phyloP scores from a whole-genome alignment of 2,888 invertebrate species.

The Drosophila picticornis region DNA sequence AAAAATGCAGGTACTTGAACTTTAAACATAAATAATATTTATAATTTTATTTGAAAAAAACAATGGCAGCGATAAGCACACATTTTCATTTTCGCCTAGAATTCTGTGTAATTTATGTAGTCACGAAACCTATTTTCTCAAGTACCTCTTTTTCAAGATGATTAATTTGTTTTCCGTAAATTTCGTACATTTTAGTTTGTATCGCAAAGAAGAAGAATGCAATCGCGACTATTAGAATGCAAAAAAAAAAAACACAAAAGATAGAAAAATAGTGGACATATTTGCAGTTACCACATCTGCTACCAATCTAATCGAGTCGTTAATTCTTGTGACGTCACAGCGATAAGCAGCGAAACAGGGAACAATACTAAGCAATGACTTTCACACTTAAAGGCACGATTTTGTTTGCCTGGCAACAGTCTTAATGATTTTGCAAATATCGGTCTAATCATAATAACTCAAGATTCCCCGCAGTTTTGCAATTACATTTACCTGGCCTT shows the following conservation, averaged over 20 bases:
- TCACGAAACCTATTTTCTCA: conserved; percentile 29
- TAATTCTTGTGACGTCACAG: conserved; percentile 70
- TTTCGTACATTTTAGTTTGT: conserved; percentile 16
- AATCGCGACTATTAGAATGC: conserved; percentile 59
- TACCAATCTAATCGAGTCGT: conserved; percentile 67
- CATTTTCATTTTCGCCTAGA: background rate
- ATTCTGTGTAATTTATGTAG: conserved; percentile 4
- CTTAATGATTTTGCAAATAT: background rate
- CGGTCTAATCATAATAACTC: background rate
- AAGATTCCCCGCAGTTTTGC: conserved; percentile 5
- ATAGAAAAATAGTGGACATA: conserved; percentile 40
- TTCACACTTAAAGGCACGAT: conserved; percentile 21
- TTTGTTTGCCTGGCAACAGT: conserved; percentile 58
- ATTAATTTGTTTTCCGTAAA: conserved; percentile 30
- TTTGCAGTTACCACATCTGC: conserved; percentile 33
- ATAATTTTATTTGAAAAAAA: background rate
- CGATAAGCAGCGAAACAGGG: conserved; percentile 43
- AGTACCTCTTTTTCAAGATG: conserved; percentile 27
- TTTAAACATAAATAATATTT: conserved; percentile 19
- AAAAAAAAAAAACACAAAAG: conserved; percentile 25
- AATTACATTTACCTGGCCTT: background rate
- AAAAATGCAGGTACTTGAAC: conserved; percentile 31
- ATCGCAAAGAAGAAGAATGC: conserved; percentile 47
- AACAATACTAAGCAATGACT: conserved; percentile 6
- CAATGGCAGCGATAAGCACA: conserved; percentile 27